Conservation (phyloP, 2,113 vertebrate genomes). For the Mus pahari region DNA sequence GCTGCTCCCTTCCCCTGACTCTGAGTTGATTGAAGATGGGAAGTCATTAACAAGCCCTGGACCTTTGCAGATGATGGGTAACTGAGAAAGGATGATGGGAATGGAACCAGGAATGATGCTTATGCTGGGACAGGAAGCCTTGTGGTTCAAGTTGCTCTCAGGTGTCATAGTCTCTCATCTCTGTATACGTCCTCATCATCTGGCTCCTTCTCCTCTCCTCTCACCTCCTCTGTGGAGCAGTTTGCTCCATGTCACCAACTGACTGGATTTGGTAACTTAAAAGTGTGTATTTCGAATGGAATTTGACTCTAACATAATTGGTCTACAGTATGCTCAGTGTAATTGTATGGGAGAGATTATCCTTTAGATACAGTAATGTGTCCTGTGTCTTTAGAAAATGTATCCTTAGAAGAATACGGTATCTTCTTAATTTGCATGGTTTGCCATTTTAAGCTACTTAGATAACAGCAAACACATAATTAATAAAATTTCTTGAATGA, state of each 20-base stretch:
- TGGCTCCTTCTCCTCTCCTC: background rate
- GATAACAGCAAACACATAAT: background rate
- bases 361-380: background rate
- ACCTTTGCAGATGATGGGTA: background rate
- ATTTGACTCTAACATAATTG: background rate
- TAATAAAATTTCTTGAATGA: slow-evolving; percentile 23
- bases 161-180: background rate
- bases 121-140: background rate
- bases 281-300: background rate
- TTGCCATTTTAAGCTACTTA: background rate
- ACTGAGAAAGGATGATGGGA: background rate
- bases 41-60: background rate
- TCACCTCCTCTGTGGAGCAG: background rate
- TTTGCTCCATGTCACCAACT: background rate
- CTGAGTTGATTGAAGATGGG: background rate
- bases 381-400: background rate
- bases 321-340: background rate
- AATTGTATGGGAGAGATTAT: background rate
- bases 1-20: no score
- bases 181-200: background rate
- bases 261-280: background rate
- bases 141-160: background rate
- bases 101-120: background rate
- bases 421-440: background rate
- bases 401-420: background rate